Evolutionary conservation across 2,113 vertebrate genomes (phyloP), one percentile per base, ranked within the genome.

Genomic region (Silurus meridionalis): DNA sequence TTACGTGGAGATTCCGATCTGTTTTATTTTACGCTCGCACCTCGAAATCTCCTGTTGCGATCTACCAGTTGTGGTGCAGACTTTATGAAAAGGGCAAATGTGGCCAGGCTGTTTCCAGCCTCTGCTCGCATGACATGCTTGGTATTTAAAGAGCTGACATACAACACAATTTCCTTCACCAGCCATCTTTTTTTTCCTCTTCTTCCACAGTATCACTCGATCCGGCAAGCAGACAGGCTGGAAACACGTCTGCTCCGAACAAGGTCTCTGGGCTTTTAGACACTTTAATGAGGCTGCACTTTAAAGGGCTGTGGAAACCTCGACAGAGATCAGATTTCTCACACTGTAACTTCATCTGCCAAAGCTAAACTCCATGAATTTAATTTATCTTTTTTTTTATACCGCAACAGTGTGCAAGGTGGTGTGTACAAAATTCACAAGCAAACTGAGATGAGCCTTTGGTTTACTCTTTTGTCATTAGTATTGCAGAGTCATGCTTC

Each of bases 31-130:
- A 15, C 19, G 50, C n/a, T 4, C 55, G 2, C 46, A 46, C 25
- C 61, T 15, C 14, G 63, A 67, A 79, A 80, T 60, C 74, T 75
- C 37, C 55, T 23, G 58, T 84, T 72, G 57, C 71, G 60, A 75
- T 84, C 60, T 3, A 55, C 19, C 78, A 50, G 53, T 80, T 80
- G 37, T 53, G 61, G 64, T 64, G 63, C 77, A 61, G 82, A 89
- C 89, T 89, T 85, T 66, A 83, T 87, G 86, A 89, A 91, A 92
- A 90, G 87, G 87, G 87, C 89, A 91, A 74, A 81, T 25, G 60
- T 55, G 77, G 80, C 80, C 90, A 86, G 87, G 85, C 86, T 55
- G 66, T 82, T 91, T 85, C 61, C 86, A 80, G 67, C 66, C 86
- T 75, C 78, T 66, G 74, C 66, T 80, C 66, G 72, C 88, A 87